Conservation (phyloP, 2,113 vertebrate genomes). For the Oreamnos americanus region DNA sequence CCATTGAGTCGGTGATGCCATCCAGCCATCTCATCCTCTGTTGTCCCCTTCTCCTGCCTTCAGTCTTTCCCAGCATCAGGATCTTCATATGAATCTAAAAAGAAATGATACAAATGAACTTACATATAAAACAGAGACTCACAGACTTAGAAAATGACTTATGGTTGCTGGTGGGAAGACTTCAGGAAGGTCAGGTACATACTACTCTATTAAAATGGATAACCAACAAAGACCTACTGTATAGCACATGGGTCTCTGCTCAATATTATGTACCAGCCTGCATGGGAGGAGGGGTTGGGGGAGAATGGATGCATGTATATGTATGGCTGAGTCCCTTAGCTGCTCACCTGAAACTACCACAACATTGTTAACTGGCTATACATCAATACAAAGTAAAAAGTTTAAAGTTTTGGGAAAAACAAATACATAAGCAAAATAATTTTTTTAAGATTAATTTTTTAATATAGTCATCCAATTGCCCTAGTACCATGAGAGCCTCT, state of each 20-base stretch:
- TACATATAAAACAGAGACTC: neutral
- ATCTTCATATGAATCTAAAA: neutral
- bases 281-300: neutral
- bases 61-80: neutral
- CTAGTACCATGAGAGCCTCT: neutral
- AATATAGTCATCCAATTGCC: neutral
- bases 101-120: neutral
- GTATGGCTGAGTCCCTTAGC: neutral
- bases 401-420: neutral
- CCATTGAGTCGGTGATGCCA: neutral
- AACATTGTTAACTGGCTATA: neutral
- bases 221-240: neutral
- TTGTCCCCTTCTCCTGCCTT: neutral
- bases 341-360: neutral
- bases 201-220: neutral
- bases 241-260: neutral
- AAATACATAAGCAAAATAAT: neutral
- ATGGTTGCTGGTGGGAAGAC: fast-evolving
- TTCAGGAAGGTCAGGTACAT: neutral
- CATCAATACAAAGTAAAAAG: neutral
- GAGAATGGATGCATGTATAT: neutral
- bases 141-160: neutral
- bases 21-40: neutral
- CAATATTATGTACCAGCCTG: neutral
- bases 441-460: neutral